Evolutionary conservation across 1,140 invertebrate species (phyloP).

Genomic region (Zaprionus davidi): DNA sequence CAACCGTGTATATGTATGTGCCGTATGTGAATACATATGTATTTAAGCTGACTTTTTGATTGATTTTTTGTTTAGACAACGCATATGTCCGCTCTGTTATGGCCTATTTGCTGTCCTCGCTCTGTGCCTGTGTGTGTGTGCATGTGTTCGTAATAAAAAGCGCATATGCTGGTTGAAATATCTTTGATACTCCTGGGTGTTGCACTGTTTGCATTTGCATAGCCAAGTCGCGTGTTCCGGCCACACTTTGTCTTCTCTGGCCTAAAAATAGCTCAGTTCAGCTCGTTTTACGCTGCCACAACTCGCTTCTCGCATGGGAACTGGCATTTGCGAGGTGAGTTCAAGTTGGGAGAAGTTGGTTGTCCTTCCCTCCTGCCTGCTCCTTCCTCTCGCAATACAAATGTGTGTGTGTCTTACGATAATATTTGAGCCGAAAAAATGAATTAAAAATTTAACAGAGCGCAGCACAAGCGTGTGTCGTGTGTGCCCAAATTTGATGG

Average conservation of each 20-base stretch:
- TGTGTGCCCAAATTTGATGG: constrained; percentile 24
- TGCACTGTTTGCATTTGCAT: constrained; percentile 76
- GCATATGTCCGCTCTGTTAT: constrained; percentile 65
- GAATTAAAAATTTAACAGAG: constrained; percentile 36
- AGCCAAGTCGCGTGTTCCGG: constrained; percentile 51
- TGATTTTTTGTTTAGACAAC: constrained; percentile 79
- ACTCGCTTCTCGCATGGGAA: constrained; percentile 41
- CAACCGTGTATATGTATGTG: constrained; percentile 1
- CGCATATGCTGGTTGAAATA: constrained; percentile 60
- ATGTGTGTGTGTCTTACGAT: constrained; percentile 25
- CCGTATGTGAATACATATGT: constrained; percentile 12
- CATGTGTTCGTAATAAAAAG: constrained; percentile 17
- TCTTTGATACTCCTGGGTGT: constrained; percentile 57
- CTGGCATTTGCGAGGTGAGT: constrained; percentile 30
- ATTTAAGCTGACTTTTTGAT: constrained; percentile 65
- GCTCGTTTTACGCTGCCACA: constrained; percentile 7
- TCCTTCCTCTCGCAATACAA: constrained; percentile 11
- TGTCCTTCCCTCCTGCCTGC: neutral
- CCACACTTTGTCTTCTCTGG: constrained; percentile 53
- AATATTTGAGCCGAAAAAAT: constrained; percentile 46
- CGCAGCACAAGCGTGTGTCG: constrained; percentile 5
- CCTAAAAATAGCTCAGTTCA: constrained; percentile 65
- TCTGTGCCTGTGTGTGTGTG: constrained; percentile 9
- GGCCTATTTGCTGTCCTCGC: constrained; percentile 13
- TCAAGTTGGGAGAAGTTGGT: constrained; percentile 39